Conservation (phyloP, 1,140 invertebrate species). For the Heliconius hewitsoni region DNA sequence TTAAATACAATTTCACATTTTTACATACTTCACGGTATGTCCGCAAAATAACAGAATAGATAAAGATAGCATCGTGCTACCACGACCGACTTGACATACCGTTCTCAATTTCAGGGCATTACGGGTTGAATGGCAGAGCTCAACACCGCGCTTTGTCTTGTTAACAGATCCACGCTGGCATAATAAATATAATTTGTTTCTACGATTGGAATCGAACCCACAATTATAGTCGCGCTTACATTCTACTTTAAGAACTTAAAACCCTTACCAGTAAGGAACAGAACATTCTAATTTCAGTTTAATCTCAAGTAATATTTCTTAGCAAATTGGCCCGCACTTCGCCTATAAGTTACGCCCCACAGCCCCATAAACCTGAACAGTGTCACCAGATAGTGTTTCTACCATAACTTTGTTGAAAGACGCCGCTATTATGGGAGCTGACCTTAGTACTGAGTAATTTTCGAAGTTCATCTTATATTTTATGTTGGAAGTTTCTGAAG, state of each 20-base stretch:
- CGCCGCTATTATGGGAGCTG: conserved; percentile 23
- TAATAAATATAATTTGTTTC: no score
- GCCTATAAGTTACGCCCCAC: conserved; percentile 13
- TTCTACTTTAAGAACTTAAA: background rate
- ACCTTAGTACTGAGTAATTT: conserved; percentile 3
- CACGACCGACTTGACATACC: no score
- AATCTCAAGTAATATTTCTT: conserved; percentile 10
- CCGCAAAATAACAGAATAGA: no score
- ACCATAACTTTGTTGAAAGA: conserved; percentile 35
- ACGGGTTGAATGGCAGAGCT: no score
- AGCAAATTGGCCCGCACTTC: conserved; percentile 8
- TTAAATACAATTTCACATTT: no score
- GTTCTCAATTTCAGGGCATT: no score
- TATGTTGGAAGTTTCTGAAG: background rate
- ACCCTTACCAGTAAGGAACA: background rate
- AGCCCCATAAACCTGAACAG: conserved; percentile 21
- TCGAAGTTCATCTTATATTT: conserved; percentile 2
- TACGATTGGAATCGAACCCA: background rate
- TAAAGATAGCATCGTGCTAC: no score
- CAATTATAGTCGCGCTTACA: background rate
- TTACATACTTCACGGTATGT: no score
- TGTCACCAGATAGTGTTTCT: conserved; percentile 29
- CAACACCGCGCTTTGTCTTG: no score
- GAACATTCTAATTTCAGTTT: background rate
- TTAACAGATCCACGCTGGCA: no score